Percentiles rank a stretch among this genome's conserved stretches.
Conservation (phyloP, 2,888 invertebrate species). For the Strigamia maritima region DNA sequence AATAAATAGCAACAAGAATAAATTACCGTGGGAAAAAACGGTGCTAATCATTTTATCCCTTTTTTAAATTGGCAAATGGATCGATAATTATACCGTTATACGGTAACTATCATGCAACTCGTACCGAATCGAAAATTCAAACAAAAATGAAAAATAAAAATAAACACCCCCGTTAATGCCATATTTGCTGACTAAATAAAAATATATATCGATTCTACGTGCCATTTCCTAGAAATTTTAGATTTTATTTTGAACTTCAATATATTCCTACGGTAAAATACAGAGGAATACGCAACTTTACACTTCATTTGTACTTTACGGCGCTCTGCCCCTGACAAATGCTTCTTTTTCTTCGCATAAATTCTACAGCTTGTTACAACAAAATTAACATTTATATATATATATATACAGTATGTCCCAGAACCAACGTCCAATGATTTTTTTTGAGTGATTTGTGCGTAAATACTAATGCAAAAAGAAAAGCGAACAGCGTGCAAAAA, state of each 20-base stretch:
- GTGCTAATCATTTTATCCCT: background rate
- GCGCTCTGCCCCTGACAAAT: too few species aligned
- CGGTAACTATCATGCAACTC: background rate
- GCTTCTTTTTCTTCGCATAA: too few species aligned
- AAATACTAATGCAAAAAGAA: too few species aligned
- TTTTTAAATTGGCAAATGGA: background rate
- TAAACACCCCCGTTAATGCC: background rate
- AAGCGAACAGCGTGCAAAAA: too few species aligned
- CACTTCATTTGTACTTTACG: too few species aligned
- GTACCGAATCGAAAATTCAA: background rate
- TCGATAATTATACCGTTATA: background rate
- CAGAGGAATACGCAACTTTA: too few species aligned
- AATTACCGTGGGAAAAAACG: slow-evolving; percentile 29
- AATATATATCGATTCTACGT: background rate
- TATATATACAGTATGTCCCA: too few species aligned
- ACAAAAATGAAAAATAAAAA: background rate
- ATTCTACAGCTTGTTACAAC: too few species aligned
- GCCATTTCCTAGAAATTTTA: background rate
- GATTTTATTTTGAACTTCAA: background rate
- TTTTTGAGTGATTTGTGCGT: too few species aligned
- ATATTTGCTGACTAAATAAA: background rate
- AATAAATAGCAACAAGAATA: slow-evolving; percentile 20
- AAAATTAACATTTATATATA: too few species aligned
- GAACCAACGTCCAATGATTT: too few species aligned
- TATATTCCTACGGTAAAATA: too few species aligned